These are phyloP conservation scores for Peromyscus melanophrys DNA, from an alignment of 2,797 vertebrate genomes.

Conservation along the genomic window DNA sequence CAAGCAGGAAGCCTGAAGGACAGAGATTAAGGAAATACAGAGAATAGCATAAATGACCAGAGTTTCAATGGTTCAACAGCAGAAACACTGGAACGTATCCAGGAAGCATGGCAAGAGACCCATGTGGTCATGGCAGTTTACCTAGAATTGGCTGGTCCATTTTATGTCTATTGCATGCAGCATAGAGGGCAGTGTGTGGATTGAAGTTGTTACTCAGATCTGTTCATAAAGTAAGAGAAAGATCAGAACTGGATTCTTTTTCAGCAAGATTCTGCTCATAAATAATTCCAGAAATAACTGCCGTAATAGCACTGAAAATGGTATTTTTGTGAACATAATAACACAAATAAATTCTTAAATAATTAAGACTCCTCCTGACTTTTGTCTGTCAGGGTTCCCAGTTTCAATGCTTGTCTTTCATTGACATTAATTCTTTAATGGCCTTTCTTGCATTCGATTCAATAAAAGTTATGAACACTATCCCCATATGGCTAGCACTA, in stretches of 20 bases:
- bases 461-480: background rate
- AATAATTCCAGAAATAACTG: background rate
- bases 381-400: background rate
- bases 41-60: background rate
- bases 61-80: background rate
- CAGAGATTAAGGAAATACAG: background rate
- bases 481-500: background rate
- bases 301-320: background rate
- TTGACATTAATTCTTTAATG: background rate
- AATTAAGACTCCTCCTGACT: background rate
- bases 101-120: background rate
- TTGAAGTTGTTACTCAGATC: background rate
- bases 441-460: background rate
- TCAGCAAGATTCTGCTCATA: background rate
- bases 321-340: background rate
- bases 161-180: background rate
- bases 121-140: background rate
- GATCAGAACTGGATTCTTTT: background rate
- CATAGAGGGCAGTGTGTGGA: background rate
- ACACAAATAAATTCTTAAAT: slow-evolving; percentile 6
- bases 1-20: background rate
- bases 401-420: background rate
- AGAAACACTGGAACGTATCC: background rate
- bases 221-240: slow-evolving; percentile 20
- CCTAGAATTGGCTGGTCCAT: background rate